phyloP scores from a whole-genome alignment of 2,888 invertebrate species.

The Scrobipalpa costella region DNA sequence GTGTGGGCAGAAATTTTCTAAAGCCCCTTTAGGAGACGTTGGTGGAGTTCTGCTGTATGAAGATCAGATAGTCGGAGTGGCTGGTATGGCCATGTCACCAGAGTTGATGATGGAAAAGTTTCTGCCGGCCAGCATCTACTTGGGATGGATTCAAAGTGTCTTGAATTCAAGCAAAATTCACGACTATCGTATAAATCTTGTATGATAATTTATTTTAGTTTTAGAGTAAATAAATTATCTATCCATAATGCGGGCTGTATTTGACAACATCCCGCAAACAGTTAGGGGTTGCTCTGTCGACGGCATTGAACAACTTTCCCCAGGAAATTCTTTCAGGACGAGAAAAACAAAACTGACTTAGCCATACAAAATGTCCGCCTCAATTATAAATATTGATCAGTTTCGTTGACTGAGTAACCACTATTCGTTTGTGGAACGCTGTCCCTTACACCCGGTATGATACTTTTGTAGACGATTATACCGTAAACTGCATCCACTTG shows the following conservation, averaged over 20 bases:
- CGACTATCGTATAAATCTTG: constrained; percentile 3
- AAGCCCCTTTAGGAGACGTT: background rate
- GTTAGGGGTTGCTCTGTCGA: too few species aligned
- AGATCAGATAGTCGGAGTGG: background rate
- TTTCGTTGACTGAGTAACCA: too few species aligned
- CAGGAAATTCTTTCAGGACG: too few species aligned
- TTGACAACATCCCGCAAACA: too few species aligned
- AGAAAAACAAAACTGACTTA: too few species aligned
- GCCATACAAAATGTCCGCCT: too few species aligned
- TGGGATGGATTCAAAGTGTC: background rate
- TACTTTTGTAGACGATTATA: background rate
- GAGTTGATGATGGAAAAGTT: background rate
- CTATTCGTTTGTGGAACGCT: too few species aligned
- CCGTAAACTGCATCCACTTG: constrained; percentile 8
- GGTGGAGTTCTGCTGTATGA: constrained; percentile 12
- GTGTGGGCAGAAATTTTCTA: background rate
- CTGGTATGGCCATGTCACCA: background rate
- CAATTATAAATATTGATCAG: too few species aligned
- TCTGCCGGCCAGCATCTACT: background rate
- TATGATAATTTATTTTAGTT: background rate
- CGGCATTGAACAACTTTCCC: too few species aligned
- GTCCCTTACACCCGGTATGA: too few species aligned
- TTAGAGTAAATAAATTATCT: too few species aligned
- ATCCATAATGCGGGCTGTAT: too few species aligned
- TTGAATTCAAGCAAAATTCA: background rate